phyloP scores from a whole-genome alignment of 2,797 vertebrate species.

The Gobionotothen gibberifrons region DNA sequence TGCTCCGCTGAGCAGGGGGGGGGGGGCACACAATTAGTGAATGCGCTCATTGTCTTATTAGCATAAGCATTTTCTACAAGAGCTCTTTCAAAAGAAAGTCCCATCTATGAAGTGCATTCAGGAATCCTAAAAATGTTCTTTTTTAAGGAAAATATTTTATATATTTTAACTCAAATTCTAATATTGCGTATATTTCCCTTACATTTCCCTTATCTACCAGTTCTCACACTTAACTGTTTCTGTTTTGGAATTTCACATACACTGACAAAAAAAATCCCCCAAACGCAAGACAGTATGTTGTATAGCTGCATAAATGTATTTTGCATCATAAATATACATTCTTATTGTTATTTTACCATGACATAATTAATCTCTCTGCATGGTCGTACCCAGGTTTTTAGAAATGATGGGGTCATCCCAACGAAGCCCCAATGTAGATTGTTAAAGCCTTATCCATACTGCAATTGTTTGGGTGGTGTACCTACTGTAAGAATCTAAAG shows the following conservation, averaged over 20 bases:
- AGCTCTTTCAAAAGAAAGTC: background rate
- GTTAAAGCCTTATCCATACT: too few relatives aligned
- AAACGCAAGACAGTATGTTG: background rate
- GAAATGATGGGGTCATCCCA: background rate
- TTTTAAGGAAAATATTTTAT: background rate
- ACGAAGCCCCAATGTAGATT: too few relatives aligned
- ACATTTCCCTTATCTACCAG: background rate
- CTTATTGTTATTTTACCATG: background rate
- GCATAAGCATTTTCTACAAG: conserved; percentile 51
- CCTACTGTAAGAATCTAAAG: too few relatives aligned
- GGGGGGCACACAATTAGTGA: conserved; percentile 25
- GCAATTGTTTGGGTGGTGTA: too few relatives aligned
- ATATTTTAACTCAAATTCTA: background rate
- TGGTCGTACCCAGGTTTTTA: background rate
- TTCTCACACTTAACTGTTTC: background rate
- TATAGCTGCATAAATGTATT: background rate
- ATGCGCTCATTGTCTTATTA: conserved; percentile 54
- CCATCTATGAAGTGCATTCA: conserved; percentile 1
- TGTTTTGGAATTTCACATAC: background rate
- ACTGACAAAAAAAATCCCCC: background rate
- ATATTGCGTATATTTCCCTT: background rate
- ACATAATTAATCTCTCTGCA: background rate
- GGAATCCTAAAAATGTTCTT: background rate
- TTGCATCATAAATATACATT: background rate
- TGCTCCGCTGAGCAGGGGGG: conserved; percentile 36